Percentiles rank a stretch among this genome's conserved stretches.
Conservation (phyloP, 2,888 invertebrate species). For the Cryptus viduatorius region DNA sequence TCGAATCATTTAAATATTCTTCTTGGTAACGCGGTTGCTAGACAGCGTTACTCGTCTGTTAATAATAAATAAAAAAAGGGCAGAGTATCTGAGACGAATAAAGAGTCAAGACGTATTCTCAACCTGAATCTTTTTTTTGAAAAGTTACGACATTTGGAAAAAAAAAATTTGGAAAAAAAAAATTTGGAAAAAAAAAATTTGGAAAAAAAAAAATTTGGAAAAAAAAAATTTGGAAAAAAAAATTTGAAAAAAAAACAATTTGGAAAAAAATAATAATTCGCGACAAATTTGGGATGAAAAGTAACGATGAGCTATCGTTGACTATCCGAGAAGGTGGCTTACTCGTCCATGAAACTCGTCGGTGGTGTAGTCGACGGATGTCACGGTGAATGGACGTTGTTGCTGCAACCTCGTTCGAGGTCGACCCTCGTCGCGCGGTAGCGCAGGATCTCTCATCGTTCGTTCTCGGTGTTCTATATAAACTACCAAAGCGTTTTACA, state of each 20-base stretch:
- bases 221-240: not conserved
- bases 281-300: not conserved
- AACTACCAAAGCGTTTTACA: not conserved
- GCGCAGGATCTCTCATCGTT: slow-evolving; percentile 21
- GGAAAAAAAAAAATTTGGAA: no score
- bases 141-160: no score
- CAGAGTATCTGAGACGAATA: no score
- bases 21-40: no score
- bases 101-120: no score
- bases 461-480: slow-evolving; percentile 17
- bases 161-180: not conserved
- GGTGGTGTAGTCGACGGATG: slow-evolving; percentile 70
- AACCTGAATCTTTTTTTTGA: no score
- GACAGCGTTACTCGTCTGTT: no score
- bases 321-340: slow-evolving; percentile 8
- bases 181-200: no score
- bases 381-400: slow-evolving; percentile 78
- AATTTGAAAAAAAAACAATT: no score
- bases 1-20: no score
- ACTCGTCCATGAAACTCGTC: slow-evolving; percentile 62
- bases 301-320: slow-evolving; percentile 16
- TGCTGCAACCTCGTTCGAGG: slow-evolving; percentile 77
- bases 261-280: slow-evolving; percentile 9
- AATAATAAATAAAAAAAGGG: no score
- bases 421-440: slow-evolving; percentile 56